Percentiles rank a stretch among this genome's conserved stretches.
Conservation (phyloP, 2,888 invertebrate species). For the Ceramica pisi region DNA sequence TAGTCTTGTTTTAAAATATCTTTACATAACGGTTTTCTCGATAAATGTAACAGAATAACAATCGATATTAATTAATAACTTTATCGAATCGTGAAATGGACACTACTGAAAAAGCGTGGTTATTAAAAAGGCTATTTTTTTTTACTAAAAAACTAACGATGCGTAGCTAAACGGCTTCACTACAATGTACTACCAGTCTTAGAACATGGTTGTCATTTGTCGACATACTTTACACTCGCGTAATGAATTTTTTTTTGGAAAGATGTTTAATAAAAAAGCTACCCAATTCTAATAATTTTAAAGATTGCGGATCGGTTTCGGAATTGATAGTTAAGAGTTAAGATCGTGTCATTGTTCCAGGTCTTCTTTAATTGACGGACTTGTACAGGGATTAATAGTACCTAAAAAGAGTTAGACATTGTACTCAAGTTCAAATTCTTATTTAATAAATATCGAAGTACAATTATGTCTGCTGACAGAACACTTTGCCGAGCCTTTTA, state of each 20-base stretch:
- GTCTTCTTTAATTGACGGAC: background rate
- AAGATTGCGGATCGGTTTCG: background rate
- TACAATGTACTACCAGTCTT: conserved; percentile 55
- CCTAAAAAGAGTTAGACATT: background rate
- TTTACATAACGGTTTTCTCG: conserved; percentile 33
- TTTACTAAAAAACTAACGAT: conserved; percentile 48
- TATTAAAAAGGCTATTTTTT: conserved; percentile 43
- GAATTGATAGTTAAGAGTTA: background rate
- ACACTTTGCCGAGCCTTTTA: background rate
- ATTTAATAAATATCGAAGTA: background rate
- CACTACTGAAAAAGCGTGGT: conserved; percentile 38
- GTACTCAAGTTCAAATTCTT: background rate
- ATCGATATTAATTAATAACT: conserved; percentile 53
- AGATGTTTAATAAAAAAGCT: background rate
- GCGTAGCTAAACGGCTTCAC: conserved; percentile 52
- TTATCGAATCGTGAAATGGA: conserved; percentile 47
- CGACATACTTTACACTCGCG: conserved; percentile 4
- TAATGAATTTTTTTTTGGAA: background rate
- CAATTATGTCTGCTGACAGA: no score
- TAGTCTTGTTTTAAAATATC: background rate
- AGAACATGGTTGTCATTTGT: conserved; percentile 32
- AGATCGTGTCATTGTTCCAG: background rate
- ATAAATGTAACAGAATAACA: conserved; percentile 30
- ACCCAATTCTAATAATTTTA: background rate
- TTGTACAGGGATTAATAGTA: background rate